phyloP scores from a whole-genome alignment of 2,113 vertebrate species.

The Candoia aspera region DNA sequence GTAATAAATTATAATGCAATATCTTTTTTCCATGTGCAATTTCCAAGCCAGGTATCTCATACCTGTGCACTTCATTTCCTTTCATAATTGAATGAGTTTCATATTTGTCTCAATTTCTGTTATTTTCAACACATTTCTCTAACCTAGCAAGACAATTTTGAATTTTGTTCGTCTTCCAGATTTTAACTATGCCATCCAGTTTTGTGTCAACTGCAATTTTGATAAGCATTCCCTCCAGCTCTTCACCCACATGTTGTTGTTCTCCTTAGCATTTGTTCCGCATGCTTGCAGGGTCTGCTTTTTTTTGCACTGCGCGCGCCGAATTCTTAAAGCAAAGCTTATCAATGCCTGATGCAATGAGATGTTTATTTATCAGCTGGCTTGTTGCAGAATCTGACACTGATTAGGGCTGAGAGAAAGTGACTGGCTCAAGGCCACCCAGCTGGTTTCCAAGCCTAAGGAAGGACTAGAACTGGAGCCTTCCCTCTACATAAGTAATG shows the following conservation, averaged over 20 bases:
- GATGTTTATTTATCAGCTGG: background rate
- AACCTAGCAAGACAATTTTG: background rate
- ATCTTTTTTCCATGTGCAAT: background rate
- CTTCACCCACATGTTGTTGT: background rate
- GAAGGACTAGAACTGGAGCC: background rate
- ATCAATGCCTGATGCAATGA: background rate
- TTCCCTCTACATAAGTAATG: background rate
- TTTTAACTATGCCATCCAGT: background rate
- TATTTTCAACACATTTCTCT: background rate
- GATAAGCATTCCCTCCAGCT: background rate
- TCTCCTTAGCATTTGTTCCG: background rate
- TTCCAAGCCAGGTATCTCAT: background rate
- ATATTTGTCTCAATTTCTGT: background rate
- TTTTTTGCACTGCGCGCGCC: background rate
- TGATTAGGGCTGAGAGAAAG: background rate
- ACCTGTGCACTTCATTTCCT: background rate
- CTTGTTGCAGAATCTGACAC: background rate
- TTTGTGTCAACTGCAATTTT: slow-evolving; percentile 1
- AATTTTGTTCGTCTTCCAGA: background rate
- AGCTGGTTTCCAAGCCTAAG: background rate
- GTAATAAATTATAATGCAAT: background rate
- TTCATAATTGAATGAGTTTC: background rate
- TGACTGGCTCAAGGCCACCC: background rate
- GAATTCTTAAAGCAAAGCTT: background rate
- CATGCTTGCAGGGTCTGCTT: background rate